Base-by-base conservation (phyloP, 2,888 invertebrate genomes). In the Ditylenchus weischeri region DNA sequence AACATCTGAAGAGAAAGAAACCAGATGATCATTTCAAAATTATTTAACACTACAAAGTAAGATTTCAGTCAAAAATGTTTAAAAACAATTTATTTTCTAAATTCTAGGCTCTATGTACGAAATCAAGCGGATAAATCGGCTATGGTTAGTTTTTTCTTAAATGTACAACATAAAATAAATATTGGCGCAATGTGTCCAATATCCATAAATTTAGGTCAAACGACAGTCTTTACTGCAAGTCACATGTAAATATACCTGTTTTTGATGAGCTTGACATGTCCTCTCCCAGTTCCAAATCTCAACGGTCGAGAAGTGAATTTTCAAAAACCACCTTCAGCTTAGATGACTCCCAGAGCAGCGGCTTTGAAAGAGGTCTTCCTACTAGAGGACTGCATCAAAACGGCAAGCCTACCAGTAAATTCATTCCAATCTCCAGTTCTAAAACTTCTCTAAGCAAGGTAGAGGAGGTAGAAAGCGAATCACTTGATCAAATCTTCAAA, bases 221-320 rank as follows among this genome's bases (percentile, higher is more conserved):
- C 69, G 84, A 84, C 73, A 83, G 82, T 68, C 73, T 84, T 29
- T 82, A 84, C 72, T 72, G 84, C 62, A 75, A 81, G 21, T 79
- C 83, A 60, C 72, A 75, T 70, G 70, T 84, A 47, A 78, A 79
- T 43, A 78, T 84, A 48, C 84, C 84, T 15, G 43, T 75, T 29
- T 77, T 76, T 61, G 60, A 47, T 13, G 64, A 47, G 13, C 66
- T n/a, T 19, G 59, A 38, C 8, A n/a, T 38, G 38, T 13, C 15
- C 8, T 43, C 58, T 43, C 36, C 23, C 13, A 48, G 38, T 6
- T 59, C 59, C 4, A 38, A 59, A 7, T 59, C 59, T 2, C 43
- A 35, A 23, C 1, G 29, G 38, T 36, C 15, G 13, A 36, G 54
- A 10, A 21, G 54, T 54, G 54, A 18, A 54, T 8, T 43, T 15